These are phyloP conservation scores for Callyntrura sp. DNA, from an alignment of 2,888 invertebrate genomes.

Conservation along the genomic window DNA sequence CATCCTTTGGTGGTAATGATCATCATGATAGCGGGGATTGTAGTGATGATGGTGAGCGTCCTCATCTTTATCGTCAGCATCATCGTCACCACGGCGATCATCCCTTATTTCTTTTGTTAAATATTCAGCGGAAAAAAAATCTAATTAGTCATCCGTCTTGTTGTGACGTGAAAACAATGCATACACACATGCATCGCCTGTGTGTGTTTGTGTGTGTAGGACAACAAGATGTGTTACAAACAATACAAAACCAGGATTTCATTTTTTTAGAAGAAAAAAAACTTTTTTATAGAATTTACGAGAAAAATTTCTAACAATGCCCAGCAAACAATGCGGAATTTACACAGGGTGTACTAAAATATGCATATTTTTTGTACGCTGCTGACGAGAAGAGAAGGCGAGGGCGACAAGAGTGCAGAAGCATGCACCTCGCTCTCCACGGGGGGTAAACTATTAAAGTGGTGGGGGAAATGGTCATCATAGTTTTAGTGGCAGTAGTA, in stretches of 20 bases:
- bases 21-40: neutral
- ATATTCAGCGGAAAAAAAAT: neutral
- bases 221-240: conserved; percentile 4
- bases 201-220: no score
- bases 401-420: neutral
- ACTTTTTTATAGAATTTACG: no score
- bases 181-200: neutral
- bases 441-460: neutral
- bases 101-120: neutral
- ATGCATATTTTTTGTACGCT: neutral
- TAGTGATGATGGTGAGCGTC: no score
- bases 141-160: conserved; percentile 22
- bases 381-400: neutral
- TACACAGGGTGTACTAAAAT: neutral
- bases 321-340: conserved; percentile 26
- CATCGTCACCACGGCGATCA: neutral
- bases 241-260: conserved; percentile 5
- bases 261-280: conserved; percentile 9
- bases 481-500: neutral
- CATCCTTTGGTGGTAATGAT: neutral
- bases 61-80: neutral
- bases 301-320: conserved; percentile 2
- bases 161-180: conserved; percentile 19
- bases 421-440: conserved; percentile 24
- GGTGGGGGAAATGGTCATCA: neutral